Evolutionary conservation across 2,113 vertebrate genomes (phyloP), one percentile per base, ranked within the genome.

Genomic region (Strix uralensis): DNA sequence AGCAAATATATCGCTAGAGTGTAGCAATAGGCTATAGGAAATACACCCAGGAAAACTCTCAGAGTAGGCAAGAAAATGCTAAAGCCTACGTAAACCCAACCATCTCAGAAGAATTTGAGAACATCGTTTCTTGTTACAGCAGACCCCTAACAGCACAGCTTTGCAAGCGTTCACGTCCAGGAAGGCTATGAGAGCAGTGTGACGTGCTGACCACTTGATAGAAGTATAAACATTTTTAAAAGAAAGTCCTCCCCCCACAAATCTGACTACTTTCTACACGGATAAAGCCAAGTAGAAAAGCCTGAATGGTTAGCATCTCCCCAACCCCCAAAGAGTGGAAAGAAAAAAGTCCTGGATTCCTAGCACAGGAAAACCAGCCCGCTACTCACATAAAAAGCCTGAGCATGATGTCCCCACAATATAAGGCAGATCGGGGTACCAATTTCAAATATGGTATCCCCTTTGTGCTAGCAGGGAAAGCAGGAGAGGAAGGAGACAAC

Each of bases 361-460:
- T 65, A 44, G 44, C 70, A 49, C 7, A 46, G 47, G 15, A 58
- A 87, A 71, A 54, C 3, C 38, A 46, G 14, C 29, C 40, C 36
- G 44, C 11, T 32, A 63, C 4, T 55, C 27, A 30, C 27, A 46
- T 29, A 55, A 78, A 58, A 86, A 62, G 9, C 42, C 46, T 19
- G 22, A 62, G 25, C 1, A 1, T 17, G 17, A 83, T 14, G 18
- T 57, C 69, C 42, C 46, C 0, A 0, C 29, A 21, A n/a, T 7
- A 15, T 18, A 42, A 49, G 42, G 34, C 21, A 92, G 58, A 32
- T 5, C n/a, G 19, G 7, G 61, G 47, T 29, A 49, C 16, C 7
- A 9, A 22, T 47, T 93, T 83, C 52, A 81, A 59, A 25, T 0
- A 9, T 14, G 3, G 13, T 36, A 69, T 44, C 27, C 23, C 4